These are phyloP conservation scores for Drosophila anomelani DNA, from an alignment of 2,888 invertebrate species.

Conservation along the genomic window DNA sequence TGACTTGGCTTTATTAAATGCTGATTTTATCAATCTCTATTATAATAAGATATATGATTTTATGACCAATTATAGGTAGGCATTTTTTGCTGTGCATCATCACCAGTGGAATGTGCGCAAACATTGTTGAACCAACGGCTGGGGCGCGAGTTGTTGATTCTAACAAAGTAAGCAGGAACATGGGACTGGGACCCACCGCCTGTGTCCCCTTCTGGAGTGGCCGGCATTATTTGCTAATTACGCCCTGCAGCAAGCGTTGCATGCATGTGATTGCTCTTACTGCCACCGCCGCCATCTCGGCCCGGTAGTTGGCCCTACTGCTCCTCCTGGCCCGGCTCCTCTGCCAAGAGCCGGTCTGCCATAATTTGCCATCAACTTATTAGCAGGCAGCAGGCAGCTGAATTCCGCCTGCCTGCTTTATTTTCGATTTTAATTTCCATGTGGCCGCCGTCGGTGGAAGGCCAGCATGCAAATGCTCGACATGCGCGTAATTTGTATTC, in stretches of 20 bases:
- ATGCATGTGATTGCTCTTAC: slow-evolving; percentile 66
- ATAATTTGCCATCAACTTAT: slow-evolving; percentile 73
- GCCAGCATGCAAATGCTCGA: slow-evolving; percentile 57
- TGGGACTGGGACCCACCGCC: slow-evolving; percentile 7
- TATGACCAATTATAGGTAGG: not conserved
- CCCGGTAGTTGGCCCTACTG: slow-evolving; percentile 35
- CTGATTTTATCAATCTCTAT: not conserved
- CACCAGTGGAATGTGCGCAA: slow-evolving; percentile 67
- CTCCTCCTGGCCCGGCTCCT: slow-evolving; percentile 3
- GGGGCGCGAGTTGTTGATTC: slow-evolving; percentile 54
- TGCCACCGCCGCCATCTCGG: slow-evolving; percentile 13
- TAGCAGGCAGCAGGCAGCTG: slow-evolving; percentile 45
- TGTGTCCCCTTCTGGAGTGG: slow-evolving; percentile 13
- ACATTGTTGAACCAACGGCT: slow-evolving; percentile 71
- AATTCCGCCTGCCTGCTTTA: slow-evolving; percentile 55
- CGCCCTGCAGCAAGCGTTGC: slow-evolving; percentile 72
- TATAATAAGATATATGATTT: not conserved
- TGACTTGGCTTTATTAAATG: not conserved
- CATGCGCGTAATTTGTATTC: slow-evolving; percentile 77
- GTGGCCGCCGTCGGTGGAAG: slow-evolving; percentile 56
- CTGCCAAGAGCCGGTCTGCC: slow-evolving; percentile 46
- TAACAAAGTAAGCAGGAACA: slow-evolving; percentile 53
- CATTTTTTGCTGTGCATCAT: slow-evolving; percentile 14
- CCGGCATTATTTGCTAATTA: slow-evolving; percentile 77
- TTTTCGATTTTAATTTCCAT: slow-evolving; percentile 74